A percentile compares a stretch with the other conserved stretches of the same genome.
These are phyloP conservation scores for Nothobranchius kuhntae DNA, from an alignment of 2,113 vertebrate genomes.

Conservation along the genomic window DNA sequence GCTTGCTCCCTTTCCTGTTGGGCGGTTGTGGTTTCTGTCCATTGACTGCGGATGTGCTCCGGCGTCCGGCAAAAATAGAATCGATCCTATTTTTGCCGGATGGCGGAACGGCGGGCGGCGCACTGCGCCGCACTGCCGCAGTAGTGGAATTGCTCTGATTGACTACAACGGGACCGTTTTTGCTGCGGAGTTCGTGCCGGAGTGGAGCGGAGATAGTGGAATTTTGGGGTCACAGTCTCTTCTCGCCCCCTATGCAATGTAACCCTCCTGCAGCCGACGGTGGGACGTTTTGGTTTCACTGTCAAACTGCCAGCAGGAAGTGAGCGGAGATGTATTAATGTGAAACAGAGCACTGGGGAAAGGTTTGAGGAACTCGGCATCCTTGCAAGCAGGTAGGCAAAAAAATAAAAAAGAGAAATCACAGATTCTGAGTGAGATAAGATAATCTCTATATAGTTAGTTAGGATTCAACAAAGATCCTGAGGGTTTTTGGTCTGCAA, in stretches of 20 bases:
- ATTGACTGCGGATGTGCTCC: too few species aligned
- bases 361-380: constrained; percentile 1
- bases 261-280: constrained; percentile 36
- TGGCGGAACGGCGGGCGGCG: too few species aligned
- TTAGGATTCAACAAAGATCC: background rate
- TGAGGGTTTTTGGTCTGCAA: background rate
- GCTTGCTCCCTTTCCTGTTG: too few species aligned
- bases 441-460: background rate
- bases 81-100: too few species aligned
- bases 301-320: constrained; percentile 34
- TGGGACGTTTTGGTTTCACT: constrained; percentile 34
- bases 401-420: background rate
- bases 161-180: too few species aligned
- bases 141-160: too few species aligned
- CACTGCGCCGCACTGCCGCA: too few species aligned
- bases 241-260: constrained; percentile 30
- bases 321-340: constrained; percentile 28
- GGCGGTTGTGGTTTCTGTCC: too few species aligned
- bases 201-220: too few species aligned
- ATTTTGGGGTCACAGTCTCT: background rate
- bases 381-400: constrained; percentile 3
- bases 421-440: background rate
- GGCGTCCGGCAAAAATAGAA: too few species aligned
- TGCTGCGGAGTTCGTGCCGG: too few species aligned
- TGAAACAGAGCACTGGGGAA: constrained; percentile 21